A percentile compares a stretch with the other conserved stretches of the same genome.
These are phyloP conservation scores for Blastomussa wellsi DNA, from an alignment of 92 coral and sea anemone genomes.

Conservation along the genomic window DNA sequence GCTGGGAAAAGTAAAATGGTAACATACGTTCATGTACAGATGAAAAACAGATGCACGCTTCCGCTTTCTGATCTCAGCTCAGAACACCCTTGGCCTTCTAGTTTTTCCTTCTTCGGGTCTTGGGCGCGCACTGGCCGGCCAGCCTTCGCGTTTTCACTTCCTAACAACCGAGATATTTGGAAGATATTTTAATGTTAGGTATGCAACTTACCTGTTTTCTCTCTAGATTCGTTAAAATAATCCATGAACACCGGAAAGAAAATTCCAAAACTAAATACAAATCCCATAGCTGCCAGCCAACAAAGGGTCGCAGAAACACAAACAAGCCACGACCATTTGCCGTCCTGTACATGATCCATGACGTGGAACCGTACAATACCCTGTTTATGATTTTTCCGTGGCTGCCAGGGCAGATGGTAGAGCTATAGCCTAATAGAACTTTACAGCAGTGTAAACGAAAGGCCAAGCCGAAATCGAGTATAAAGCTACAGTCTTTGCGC, in stretches of 20 bases:
- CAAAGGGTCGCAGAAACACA: conserved; percentile 31
- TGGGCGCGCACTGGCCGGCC: no score
- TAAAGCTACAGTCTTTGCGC: not conserved
- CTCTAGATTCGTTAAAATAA: conserved; percentile 24
- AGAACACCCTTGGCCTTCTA: no score
- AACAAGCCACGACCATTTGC: conserved; percentile 51
- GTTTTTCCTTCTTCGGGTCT: no score
- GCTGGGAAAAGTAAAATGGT: not conserved
- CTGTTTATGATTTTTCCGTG: not conserved
- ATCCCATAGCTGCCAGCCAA: conserved; percentile 39
- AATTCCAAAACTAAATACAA: conserved; percentile 43
- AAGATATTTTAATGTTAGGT: not conserved
- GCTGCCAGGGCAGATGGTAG: not conserved
- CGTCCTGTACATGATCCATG: conserved; percentile 15
- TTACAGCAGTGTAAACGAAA: not conserved
- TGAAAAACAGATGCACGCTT: not conserved
- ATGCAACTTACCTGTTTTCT: conserved; percentile 27
- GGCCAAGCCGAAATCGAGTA: not conserved
- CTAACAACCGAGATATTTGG: not conserved
- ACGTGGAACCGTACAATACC: not conserved
- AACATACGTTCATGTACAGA: not conserved
- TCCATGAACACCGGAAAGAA: conserved; percentile 43
- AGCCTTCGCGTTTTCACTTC: not conserved
- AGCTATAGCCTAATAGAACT: not conserved
- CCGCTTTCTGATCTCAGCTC: not conserved